Percentiles rank a stretch among this genome's conserved stretches.
phyloP scores from a whole-genome alignment of 2,888 invertebrate genomes.

The Sialis lutaria region DNA sequence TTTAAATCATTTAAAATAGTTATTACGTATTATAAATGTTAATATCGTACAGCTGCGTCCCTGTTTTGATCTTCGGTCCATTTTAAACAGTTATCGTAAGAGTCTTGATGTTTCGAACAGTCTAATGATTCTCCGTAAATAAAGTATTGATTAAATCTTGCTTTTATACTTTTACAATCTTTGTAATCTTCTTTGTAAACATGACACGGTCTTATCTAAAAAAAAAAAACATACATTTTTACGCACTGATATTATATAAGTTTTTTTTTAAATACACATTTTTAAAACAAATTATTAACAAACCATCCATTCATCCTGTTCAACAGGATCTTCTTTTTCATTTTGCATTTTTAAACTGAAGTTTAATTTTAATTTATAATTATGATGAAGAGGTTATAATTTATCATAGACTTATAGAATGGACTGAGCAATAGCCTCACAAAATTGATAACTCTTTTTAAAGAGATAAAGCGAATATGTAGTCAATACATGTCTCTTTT shows the following conservation, averaged over 20 bases:
- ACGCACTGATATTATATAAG: too few species aligned
- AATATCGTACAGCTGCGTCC: conserved; percentile 44
- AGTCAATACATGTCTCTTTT: too few species aligned
- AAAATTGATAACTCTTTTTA: too few species aligned
- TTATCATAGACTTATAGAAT: too few species aligned
- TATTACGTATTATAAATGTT: conserved; percentile 4
- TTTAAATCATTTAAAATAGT: conserved; percentile 5
- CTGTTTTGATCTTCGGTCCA: conserved; percentile 43
- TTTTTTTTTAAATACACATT: too few species aligned
- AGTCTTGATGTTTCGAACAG: conserved; percentile 64
- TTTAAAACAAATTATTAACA: too few species aligned
- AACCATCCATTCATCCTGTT: conserved; percentile 20
- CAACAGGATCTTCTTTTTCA: neutral
- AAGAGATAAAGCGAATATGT: too few species aligned
- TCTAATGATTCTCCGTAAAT: conserved; percentile 53
- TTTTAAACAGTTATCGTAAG: conserved; percentile 54
- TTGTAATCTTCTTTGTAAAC: conserved; percentile 66
- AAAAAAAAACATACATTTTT: conserved; percentile 10
- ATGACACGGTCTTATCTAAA: conserved; percentile 60
- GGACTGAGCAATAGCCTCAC: too few species aligned
- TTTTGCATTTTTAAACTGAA: neutral
- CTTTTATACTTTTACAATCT: conserved; percentile 59
- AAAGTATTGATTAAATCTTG: conserved; percentile 75
- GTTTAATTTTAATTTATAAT: too few species aligned
- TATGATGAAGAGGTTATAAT: too few species aligned